phyloP scores from a whole-genome alignment of 2,113 vertebrate species.

The Pachyramphus minor region DNA sequence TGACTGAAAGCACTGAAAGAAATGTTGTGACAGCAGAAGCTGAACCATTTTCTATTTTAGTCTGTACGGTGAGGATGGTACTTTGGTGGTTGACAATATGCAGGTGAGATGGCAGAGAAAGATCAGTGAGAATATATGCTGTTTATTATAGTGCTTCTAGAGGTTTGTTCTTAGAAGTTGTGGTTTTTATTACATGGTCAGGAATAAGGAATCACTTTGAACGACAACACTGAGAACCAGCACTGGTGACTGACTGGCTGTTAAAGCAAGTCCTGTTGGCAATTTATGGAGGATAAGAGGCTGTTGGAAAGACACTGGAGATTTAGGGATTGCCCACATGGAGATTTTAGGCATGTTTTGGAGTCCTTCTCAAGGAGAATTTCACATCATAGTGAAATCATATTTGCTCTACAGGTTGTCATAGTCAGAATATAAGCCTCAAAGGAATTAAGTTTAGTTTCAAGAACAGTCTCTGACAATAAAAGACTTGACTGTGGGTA shows the following conservation, averaged over 20 bases:
- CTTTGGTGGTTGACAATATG: accelerated
- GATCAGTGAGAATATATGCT: neutral
- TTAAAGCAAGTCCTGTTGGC: neutral
- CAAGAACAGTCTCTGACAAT: neutral
- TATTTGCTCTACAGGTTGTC: neutral
- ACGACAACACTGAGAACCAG: neutral
- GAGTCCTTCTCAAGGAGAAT: neutral
- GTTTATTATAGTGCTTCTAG: neutral
- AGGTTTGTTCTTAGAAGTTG: neutral
- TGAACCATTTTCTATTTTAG: neutral
- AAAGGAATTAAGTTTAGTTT: neutral
- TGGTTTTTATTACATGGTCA: neutral
- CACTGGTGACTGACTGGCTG: accelerated
- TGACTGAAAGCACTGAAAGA: neutral
- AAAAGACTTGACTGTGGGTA: neutral
- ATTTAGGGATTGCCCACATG: neutral
- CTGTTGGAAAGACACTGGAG: neutral
- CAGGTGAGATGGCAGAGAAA: neutral
- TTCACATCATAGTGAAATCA: neutral
- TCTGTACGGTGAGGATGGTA: neutral
- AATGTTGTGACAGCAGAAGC: neutral
- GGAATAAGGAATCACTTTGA: neutral
- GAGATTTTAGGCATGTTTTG: neutral
- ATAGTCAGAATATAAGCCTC: neutral
- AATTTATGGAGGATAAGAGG: neutral